Conservation (phyloP, 2,797 vertebrate species). For the Propithecus deckenii region DNA sequence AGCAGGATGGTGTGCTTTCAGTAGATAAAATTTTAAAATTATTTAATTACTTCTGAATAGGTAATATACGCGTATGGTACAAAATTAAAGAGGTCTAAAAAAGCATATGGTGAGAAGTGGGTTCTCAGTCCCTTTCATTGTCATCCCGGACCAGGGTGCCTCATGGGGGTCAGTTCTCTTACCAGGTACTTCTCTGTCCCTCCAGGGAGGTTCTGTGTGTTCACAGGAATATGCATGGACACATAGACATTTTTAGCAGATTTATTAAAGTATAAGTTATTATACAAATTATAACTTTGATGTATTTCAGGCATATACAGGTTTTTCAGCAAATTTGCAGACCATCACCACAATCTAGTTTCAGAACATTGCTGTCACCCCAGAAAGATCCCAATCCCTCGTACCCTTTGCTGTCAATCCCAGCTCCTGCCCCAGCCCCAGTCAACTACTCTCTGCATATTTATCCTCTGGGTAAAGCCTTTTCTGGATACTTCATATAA, state of each 20-base stretch:
- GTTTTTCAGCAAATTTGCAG: neutral
- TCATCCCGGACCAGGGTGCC: neutral
- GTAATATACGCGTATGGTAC: neutral
- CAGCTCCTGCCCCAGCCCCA: no score
- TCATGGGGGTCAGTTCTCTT: accelerated
- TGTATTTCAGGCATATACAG: neutral
- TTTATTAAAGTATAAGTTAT: neutral
- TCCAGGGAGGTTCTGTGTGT: neutral
- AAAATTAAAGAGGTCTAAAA: neutral
- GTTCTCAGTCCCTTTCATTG: neutral
- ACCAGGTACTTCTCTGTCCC: neutral
- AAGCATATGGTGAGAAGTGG: neutral
- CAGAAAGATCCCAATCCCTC: neutral
- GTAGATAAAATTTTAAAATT: neutral
- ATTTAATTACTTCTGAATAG: neutral
- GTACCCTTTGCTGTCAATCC: neutral
- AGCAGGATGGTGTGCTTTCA: neutral
- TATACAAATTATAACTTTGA: neutral
- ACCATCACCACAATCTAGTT: neutral
- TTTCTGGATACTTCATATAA: neutral
- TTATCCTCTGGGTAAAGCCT: neutral
- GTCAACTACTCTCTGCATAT: neutral
- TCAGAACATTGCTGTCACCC: neutral
- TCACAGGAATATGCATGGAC: neutral
- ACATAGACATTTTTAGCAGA: neutral